Conservation (phyloP, 2,888 invertebrate species). For the Trimorus sp. region DNA sequence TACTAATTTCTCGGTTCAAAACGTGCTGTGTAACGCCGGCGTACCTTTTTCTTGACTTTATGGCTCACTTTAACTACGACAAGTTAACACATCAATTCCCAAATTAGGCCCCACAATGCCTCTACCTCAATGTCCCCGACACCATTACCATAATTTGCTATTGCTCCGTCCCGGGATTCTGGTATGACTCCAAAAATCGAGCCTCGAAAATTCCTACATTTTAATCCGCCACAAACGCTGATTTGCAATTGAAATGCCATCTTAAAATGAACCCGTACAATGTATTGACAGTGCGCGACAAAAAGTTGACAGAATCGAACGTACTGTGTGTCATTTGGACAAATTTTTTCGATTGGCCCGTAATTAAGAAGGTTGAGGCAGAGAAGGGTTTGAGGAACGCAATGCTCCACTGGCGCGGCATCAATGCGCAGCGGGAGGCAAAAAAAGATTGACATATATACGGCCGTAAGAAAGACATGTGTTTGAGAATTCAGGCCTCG, state of each 20-base stretch:
- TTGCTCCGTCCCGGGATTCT: too few relatives aligned
- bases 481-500: constrained; percentile 66
- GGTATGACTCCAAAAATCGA: too few relatives aligned
- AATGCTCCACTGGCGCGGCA: constrained; percentile 40
- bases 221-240: too few relatives aligned
- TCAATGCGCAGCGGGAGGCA: constrained; percentile 64
- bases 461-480: constrained; percentile 64
- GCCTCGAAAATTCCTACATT: too few relatives aligned
- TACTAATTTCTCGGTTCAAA: constrained; percentile 9
- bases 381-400: constrained; percentile 38
- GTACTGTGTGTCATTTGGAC: constrained; percentile 20
- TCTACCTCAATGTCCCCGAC: not conserved
- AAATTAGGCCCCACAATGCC: not conserved
- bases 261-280: not conserved
- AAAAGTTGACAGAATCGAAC: constrained; percentile 4
- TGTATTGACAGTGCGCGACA: not conserved
- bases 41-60: not conserved
- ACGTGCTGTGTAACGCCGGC: constrained; percentile 2
- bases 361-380: constrained; percentile 57
- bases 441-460: constrained; percentile 70
- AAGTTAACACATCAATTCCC: constrained; percentile 6
- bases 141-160: too few relatives aligned
- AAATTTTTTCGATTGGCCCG: constrained; percentile 42
- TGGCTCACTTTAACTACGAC: not conserved
- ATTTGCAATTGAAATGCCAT: too few relatives aligned